These are phyloP conservation scores for Eurytoma adleriae DNA, from an alignment of 2,888 invertebrate genomes.

Conservation along the genomic window DNA sequence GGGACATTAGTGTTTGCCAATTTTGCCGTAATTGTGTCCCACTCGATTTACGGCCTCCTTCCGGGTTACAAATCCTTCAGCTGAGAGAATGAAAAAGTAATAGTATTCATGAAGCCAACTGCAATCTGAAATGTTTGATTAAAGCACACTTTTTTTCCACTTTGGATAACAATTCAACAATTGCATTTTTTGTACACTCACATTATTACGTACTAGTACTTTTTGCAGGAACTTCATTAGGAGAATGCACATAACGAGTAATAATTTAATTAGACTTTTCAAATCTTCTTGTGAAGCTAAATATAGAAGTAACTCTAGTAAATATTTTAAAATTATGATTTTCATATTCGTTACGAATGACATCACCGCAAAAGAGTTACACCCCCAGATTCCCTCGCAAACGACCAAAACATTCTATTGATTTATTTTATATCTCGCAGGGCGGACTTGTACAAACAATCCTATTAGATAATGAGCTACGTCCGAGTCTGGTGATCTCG, in stretches of 20 bases:
- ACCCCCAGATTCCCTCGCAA: neutral
- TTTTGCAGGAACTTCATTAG: too few relatives aligned
- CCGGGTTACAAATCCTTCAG: slow-evolving; percentile 4
- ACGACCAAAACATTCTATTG: neutral
- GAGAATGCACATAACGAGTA: too few relatives aligned
- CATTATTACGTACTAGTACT: too few relatives aligned
- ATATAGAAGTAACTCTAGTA: too few relatives aligned
- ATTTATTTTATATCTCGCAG: too few relatives aligned
- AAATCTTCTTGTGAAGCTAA: too few relatives aligned
- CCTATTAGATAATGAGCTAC: neutral
- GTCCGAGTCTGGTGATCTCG: neutral
- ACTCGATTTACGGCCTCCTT: slow-evolving; percentile 31
- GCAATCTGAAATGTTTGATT: neutral
- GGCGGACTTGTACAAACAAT: neutral
- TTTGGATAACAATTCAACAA: neutral
- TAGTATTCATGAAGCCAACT: neutral
- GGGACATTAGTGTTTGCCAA: slow-evolving; percentile 39
- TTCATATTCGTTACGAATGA: too few relatives aligned
- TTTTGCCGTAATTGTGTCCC: slow-evolving; percentile 35
- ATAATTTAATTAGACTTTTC: too few relatives aligned
- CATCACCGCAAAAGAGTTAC: neutral
- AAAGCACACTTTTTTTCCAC: neutral
- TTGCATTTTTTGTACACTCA: too few relatives aligned
- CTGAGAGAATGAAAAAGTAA: neutral
- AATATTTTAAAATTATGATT: too few relatives aligned